These are phyloP conservation scores for Ictalurus punctatus DNA, from an alignment of 2,113 vertebrate genomes.

Conservation along the genomic window DNA sequence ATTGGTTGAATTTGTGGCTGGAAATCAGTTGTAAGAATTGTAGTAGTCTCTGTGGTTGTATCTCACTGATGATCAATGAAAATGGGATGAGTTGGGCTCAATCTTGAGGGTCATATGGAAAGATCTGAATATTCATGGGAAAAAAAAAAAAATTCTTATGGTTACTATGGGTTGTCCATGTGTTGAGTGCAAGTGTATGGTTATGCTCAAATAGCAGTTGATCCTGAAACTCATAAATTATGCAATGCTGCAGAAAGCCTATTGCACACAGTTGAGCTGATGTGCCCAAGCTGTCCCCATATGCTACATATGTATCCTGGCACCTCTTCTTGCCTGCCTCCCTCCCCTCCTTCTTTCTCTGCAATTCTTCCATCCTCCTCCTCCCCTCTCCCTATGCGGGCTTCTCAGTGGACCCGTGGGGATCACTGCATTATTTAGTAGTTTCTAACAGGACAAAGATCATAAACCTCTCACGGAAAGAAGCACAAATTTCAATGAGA, in stretches of 20 bases:
- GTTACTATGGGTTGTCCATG: neutral
- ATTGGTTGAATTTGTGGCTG: neutral
- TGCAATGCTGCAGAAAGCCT: conserved; percentile 73
- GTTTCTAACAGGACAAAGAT: conserved; percentile 57
- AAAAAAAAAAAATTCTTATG: conserved; percentile 35
- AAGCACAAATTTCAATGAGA: neutral
- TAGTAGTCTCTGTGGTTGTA: neutral
- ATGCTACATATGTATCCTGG: conserved; percentile 49
- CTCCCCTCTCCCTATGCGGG: neutral
- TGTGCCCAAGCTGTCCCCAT: conserved; percentile 55
- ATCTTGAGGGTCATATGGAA: conserved; percentile 30
- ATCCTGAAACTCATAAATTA: conserved; percentile 69
- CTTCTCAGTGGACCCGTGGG: conserved; percentile 49
- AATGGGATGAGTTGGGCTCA: neutral
- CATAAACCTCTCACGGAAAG: conserved; percentile 51
- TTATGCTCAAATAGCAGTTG: conserved; percentile 59
- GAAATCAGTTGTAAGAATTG: neutral
- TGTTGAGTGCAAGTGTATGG: conserved; percentile 45
- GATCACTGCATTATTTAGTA: conserved; percentile 67
- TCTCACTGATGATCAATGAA: neutral
- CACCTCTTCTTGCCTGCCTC: conserved; percentile 16
- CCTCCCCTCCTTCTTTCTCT: neutral
- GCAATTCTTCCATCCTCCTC: conserved; percentile 17
- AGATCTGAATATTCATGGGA: conserved; percentile 10
- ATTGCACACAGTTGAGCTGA: conserved; percentile 62